Evolutionary conservation across 2,888 invertebrate genomes (phyloP).

Genomic region (Nudaria mundana): DNA sequence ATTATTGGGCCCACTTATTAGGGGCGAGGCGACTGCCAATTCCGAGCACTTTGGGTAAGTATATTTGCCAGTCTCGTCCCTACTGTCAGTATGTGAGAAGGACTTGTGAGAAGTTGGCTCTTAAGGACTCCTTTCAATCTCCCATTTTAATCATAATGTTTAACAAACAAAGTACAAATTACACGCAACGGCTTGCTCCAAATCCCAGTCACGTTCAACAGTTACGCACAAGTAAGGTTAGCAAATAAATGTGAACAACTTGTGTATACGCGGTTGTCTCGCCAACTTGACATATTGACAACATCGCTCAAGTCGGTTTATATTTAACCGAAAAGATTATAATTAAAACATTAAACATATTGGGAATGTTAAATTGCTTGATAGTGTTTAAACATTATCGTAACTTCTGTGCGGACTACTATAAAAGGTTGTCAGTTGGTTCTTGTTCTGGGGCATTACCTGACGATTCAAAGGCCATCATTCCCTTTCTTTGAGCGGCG

Average conservation of each 20-base stretch:
- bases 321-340: no score
- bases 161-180: neutral
- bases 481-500: constrained; percentile 14
- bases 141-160: neutral
- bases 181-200: neutral
- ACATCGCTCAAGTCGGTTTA: no score
- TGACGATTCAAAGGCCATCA: neutral
- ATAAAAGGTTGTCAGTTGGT: no score
- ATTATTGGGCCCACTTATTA: no score
- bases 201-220: constrained; percentile 1
- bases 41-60: no score
- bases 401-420: neutral
- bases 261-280: neutral
- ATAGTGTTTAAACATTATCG: no score
- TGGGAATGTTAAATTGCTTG: constrained; percentile 6
- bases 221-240: neutral
- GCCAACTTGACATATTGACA: constrained; percentile 1
- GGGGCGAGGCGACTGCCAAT: no score
- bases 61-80: no score
- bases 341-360: constrained; percentile 6
- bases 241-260: constrained; percentile 1
- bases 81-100: no score
- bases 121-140: no score
- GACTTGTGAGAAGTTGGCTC: no score
- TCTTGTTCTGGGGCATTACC: no score